phyloP scores from a whole-genome alignment of 1,140 invertebrate genomes.

The Danaus plexippus region DNA sequence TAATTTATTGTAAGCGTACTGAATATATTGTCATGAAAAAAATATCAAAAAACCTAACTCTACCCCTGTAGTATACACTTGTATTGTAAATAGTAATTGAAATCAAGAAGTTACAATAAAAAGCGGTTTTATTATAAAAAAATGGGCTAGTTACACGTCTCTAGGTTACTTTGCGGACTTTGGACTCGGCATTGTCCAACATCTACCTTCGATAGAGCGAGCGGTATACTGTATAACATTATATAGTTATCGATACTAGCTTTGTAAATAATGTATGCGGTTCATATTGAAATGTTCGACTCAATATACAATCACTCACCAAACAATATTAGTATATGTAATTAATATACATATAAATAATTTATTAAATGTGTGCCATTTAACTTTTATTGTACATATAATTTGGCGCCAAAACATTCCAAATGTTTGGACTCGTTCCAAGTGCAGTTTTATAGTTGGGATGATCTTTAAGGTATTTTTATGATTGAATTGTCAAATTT shows the following conservation, averaged over 20 bases:
- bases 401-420: slow-evolving; percentile 34
- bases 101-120: slow-evolving; percentile 7
- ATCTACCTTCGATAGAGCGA: slow-evolving; percentile 33
- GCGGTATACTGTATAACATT: too few species aligned
- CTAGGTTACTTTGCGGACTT: slow-evolving; percentile 62
- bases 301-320: too few species aligned
- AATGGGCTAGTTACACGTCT: slow-evolving; percentile 5
- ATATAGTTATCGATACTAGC: too few species aligned
- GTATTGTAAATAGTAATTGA: background rate
- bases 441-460: slow-evolving; percentile 31
- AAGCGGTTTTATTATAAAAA: background rate
- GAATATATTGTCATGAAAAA: too few species aligned
- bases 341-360: slow-evolving; percentile 12
- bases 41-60: slow-evolving; percentile 5
- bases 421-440: slow-evolving; percentile 22
- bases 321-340: too few species aligned
- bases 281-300: too few species aligned
- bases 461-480: slow-evolving; percentile 18
- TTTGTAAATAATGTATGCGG: too few species aligned
- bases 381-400: slow-evolving; percentile 1
- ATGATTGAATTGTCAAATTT: slow-evolving; percentile 8
- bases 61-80: background rate
- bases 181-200: slow-evolving; percentile 57
- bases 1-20: too few species aligned
- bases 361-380: slow-evolving; percentile 10